These are phyloP conservation scores for Hedya salicella DNA, from an alignment of 2,888 invertebrate species.

Conservation along the genomic window DNA sequence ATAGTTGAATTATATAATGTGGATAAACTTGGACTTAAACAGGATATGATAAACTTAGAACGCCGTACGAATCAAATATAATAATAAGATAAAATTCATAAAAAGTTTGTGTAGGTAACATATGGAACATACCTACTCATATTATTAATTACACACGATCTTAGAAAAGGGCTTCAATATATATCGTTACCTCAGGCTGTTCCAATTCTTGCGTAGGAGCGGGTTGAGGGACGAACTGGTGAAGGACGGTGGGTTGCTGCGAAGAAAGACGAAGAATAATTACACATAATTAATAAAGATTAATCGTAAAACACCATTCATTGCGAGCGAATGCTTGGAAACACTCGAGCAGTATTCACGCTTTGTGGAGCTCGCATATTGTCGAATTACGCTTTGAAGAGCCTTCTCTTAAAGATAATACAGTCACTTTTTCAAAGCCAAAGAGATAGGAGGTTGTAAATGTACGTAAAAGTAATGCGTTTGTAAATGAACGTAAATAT, in stretches of 20 bases:
- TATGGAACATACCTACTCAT: conserved; percentile 1
- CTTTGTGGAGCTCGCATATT: conserved; percentile 1
- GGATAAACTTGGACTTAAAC: no score
- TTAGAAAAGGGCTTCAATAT: conserved; percentile 12
- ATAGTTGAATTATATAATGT: no score
- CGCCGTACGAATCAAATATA: neutral
- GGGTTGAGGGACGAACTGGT: conserved; percentile 78
- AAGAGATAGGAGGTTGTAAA: conserved; percentile 4
- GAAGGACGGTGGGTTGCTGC: conserved; percentile 73
- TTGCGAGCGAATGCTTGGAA: conserved; percentile 28
- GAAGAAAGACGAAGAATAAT: conserved; percentile 49
- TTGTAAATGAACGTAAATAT: conserved; percentile 48
- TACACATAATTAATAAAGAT: conserved; percentile 31
- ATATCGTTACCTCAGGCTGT: conserved; percentile 72
- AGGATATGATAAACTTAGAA: neutral
- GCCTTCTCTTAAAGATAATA: conserved; percentile 2
- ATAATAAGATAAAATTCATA: neutral
- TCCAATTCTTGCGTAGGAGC: conserved; percentile 80
- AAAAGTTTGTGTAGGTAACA: neutral
- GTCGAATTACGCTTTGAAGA: neutral
- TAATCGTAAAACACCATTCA: conserved; percentile 36
- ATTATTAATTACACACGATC: conserved; percentile 10
- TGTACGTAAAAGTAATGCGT: conserved; percentile 24
- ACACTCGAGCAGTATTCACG: conserved; percentile 18
- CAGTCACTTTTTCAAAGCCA: conserved; percentile 4